phyloP scores from a whole-genome alignment of 1,140 invertebrate genomes.

The Drosophila kikkawai region DNA sequence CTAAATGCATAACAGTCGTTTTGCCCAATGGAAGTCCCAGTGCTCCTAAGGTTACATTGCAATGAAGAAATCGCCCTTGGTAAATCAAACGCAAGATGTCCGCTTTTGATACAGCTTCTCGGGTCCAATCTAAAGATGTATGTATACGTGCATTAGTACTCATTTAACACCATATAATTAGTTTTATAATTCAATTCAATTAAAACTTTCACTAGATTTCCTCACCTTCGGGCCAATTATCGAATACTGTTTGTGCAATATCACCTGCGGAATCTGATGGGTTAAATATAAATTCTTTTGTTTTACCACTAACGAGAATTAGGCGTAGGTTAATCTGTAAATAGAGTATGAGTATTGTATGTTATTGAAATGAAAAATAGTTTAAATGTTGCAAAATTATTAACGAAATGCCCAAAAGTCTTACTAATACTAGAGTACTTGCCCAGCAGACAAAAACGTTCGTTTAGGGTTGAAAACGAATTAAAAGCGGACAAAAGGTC shows the following conservation, averaged over 20 bases:
- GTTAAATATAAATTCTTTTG: slow-evolving; percentile 99
- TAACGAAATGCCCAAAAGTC: no score
- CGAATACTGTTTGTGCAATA: slow-evolving; percentile 99
- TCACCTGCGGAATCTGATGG: slow-evolving; percentile 98
- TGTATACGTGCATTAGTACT: neutral
- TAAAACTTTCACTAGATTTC: neutral
- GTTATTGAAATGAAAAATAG: neutral
- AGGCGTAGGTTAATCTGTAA: slow-evolving; percentile 97
- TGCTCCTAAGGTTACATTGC: slow-evolving; percentile 98
- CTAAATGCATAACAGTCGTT: slow-evolving; percentile 99
- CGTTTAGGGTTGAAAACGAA: no score
- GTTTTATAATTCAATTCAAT: neutral
- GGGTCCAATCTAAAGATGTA: slow-evolving; percentile 94
- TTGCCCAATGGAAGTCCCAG: slow-evolving; percentile 97
- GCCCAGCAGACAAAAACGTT: no score
- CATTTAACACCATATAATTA: neutral
- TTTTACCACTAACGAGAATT: slow-evolving; percentile 99
- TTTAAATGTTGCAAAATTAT: neutral
- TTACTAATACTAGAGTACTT: no score
- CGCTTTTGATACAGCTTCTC: slow-evolving; percentile 97
- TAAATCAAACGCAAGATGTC: slow-evolving; percentile 99
- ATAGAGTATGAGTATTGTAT: neutral
- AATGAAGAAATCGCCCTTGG: slow-evolving; percentile 99
- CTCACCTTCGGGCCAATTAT: slow-evolving; percentile 98
- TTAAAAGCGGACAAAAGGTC: no score